These are phyloP conservation scores for Ophion slaviceki DNA, from an alignment of 2,888 invertebrate species.

Conservation along the genomic window DNA sequence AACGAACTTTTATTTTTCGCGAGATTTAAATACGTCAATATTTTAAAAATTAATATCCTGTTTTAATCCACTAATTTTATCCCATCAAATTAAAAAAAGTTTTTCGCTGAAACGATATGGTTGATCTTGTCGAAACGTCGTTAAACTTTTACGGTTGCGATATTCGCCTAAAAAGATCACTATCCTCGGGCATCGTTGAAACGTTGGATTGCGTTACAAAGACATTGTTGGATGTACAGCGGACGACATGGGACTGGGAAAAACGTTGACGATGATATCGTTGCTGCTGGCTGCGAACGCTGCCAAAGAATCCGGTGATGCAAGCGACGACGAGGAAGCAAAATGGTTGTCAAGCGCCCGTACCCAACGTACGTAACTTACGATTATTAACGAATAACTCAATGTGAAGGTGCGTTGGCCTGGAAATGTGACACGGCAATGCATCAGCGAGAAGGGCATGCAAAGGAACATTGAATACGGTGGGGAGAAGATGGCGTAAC, in stretches of 20 bases:
- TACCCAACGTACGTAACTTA: constrained; percentile 66
- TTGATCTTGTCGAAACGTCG: too few relatives aligned
- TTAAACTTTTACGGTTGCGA: not conserved
- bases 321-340: constrained; percentile 76
- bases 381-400: not conserved
- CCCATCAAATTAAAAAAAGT: too few relatives aligned
- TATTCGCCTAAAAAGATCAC: too few relatives aligned
- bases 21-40: too few relatives aligned
- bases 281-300: constrained; percentile 84
- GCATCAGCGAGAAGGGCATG: too few relatives aligned
- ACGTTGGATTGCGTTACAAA: not conserved
- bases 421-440: not conserved
- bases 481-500: not conserved
- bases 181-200: too few relatives aligned
- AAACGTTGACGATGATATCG: constrained; percentile 93
- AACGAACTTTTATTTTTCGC: too few relatives aligned
- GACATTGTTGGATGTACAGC: constrained; percentile 82
- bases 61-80: too few relatives aligned
- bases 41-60: too few relatives aligned
- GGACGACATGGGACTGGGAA: constrained; percentile 93
- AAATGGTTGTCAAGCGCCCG: constrained; percentile 71
- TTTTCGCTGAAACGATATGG: too few relatives aligned
- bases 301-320: constrained; percentile 72
- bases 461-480: too few relatives aligned
- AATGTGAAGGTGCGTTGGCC: not conserved